Base-by-base conservation (phyloP, 2,797 vertebrate species). In the Syngnathus acus region DNA sequence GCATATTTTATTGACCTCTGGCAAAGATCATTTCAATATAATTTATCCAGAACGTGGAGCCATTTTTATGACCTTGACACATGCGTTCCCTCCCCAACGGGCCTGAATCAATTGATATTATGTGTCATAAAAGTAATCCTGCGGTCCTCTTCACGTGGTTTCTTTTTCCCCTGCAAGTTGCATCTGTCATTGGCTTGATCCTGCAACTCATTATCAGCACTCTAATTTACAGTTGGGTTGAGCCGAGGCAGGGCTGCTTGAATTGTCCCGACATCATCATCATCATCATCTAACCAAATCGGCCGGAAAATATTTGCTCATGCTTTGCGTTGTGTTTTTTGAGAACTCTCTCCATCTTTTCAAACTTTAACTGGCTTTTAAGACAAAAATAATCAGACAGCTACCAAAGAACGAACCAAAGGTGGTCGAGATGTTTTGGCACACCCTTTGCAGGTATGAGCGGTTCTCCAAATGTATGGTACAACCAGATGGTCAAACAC, bases 161-260 rank as follows among this genome's bases (percentile, higher is more conserved):
- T 61, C 43, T 64, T 72, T 68, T 73, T 73, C 65, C 68, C 68
- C 75, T 50, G 40, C 19, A 65, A 78, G 78, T 84, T 68, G 70
- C 74, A 72, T 87, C 78, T 88, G 78, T 89, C 79, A 82, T 76
- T 82, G 78, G 69, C 73, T 74, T 79, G 75, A 85, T 86, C 71
- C 73, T 88, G 74, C 74, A 76, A 78, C 81, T 89, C 87, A 91
- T 90, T 90, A 89, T 70, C 32, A 50, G 61, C 70, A 68, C 66
- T 66, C 64, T 51, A 54, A 72, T 68, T 65, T 55, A 43, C 39
- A 73, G 55, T 57, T 57, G 32, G 26, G 55, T 37, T 37, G 55
- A 57, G 55, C 32, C 55, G 32, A 38, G 55, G 55, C 55, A 57
- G 65, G 70, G 64, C 62, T n/a, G 40, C 68, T 67, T 62, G 60